Base-by-base conservation (phyloP, 2,113 vertebrate genomes). In the Megaptera novaeangliae region DNA sequence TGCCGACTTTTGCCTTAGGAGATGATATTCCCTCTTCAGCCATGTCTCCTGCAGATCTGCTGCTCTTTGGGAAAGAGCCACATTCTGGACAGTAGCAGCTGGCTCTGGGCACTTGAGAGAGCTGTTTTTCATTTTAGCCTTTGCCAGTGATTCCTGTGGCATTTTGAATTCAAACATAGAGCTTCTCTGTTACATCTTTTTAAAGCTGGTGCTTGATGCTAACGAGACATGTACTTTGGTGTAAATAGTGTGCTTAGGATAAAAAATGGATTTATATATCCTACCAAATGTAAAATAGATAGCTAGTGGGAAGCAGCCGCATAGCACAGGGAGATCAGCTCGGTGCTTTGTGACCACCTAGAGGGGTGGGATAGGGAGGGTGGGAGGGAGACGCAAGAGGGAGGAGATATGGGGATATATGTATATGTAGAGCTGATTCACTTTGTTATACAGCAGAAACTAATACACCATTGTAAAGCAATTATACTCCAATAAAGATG, bases 81-180 rank as follows among this genome's bases (percentile, higher is more conserved):
- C 66, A 18, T 57, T 93, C n/a, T 87, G 63, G 96, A 92, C 59
- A 74, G 93, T 95, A 95, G 92, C 95, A 81, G 82, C 71, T 97
- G 95, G 96, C 86, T 92, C 78, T 57, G 87, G 39, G 80, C 59
- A 90, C 89, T 77, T 11, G 55, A 78, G 46, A 92, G 55, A 61
- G 20, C 95, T 97, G 96, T 75, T 98, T 97, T 92, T 97, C 92
- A 97, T 96, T 97, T 97, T 88, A 64, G 78, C 71, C 66, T 83
- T 88, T 93, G 69, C 52, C 64, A 93, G 84, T 81, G 91, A 91
- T 74, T 98, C n/a, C 64, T 83, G 1, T 83, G 93, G 59, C 83
- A 68, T 92, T 96, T 87, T 75, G 41, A 72, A 91, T 87, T 92
- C 49, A 91, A 75, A 77, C 68, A 75, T 52, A 92, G 72, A 84